Conservation (phyloP, 1,140 invertebrate species). For the Tenebrio molitor region DNA sequence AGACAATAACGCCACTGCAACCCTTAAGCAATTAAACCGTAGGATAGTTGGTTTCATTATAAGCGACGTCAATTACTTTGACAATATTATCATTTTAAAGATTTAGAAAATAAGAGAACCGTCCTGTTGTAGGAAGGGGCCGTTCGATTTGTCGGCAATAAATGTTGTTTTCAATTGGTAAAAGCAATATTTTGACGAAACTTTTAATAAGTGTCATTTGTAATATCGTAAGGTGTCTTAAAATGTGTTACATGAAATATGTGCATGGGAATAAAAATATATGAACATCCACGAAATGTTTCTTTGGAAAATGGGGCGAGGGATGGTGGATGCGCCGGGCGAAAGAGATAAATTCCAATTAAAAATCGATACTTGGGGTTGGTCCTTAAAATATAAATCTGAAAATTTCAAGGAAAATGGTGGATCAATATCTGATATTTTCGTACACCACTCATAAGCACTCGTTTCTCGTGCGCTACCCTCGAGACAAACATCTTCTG, state of each 20-base stretch:
- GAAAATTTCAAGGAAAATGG: no score
- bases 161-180: conserved; percentile 9
- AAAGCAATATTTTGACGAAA: conserved; percentile 46
- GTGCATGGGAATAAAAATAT: conserved; percentile 46
- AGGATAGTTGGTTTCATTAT: background rate
- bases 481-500: no score
- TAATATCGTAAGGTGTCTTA: conserved; percentile 32
- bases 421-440: no score
- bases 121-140: background rate
- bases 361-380: no score
- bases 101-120: conserved; percentile 7
- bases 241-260: conserved; percentile 36
- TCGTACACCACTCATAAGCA: no score
- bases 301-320: background rate
- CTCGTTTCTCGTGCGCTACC: no score
- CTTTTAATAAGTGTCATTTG: conserved; percentile 36
- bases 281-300: conserved; percentile 5
- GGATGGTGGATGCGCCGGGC: conserved; percentile 23
- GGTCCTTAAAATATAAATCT: no score
- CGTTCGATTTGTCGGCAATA: conserved; percentile 15
- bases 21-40: conserved; percentile 23
- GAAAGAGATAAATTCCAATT: no score
- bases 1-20: conserved; percentile 33
- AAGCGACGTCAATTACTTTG: conserved; percentile 17
- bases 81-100: conserved; percentile 21